These are phyloP conservation scores for Drosophila anomelani DNA, from an alignment of 2,888 invertebrate genomes.

Conservation along the genomic window DNA sequence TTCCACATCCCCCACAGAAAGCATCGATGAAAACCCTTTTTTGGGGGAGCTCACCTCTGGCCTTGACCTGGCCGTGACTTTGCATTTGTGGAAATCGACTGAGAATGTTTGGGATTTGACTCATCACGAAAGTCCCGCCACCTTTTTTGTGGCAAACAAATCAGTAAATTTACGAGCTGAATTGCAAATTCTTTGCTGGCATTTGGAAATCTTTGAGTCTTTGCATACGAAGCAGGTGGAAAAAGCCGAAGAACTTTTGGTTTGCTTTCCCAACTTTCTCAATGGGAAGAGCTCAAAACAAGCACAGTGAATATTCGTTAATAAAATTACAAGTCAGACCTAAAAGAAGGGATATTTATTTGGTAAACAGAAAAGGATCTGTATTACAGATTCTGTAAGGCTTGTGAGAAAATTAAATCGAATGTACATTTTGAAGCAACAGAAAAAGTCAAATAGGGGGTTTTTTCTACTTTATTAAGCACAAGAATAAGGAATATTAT, in stretches of 20 bases:
- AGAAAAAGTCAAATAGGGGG: too few species aligned
- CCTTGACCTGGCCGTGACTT: slow-evolving; percentile 70
- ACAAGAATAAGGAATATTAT: too few species aligned
- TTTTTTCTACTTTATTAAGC: too few species aligned
- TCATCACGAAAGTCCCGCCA: slow-evolving; percentile 53
- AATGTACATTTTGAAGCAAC: too few species aligned
- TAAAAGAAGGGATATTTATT: not conserved
- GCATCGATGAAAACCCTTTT: slow-evolving; percentile 13
- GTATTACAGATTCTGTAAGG: too few species aligned
- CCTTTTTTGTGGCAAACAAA: slow-evolving; percentile 59
- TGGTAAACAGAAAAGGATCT: too few species aligned
- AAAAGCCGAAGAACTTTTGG: slow-evolving; percentile 19
- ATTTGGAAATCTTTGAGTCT: slow-evolving; percentile 42
- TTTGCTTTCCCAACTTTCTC: slow-evolving; percentile 16
- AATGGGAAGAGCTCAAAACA: slow-evolving; percentile 5
- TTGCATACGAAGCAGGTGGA: slow-evolving; percentile 39
- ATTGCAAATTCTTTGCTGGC: slow-evolving; percentile 57
- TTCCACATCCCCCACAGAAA: slow-evolving; percentile 5
- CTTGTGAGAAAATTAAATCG: too few species aligned
- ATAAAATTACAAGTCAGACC: not conserved
- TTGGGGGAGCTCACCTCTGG: slow-evolving; percentile 19
- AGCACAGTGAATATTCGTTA: slow-evolving; percentile 5
- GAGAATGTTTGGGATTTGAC: slow-evolving; percentile 36
- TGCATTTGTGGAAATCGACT: slow-evolving; percentile 36
- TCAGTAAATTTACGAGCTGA: slow-evolving; percentile 67